Evolutionary conservation across 2,888 invertebrate genomes (phyloP).

Genomic region (Mesodorylaimus sp.): DNA sequence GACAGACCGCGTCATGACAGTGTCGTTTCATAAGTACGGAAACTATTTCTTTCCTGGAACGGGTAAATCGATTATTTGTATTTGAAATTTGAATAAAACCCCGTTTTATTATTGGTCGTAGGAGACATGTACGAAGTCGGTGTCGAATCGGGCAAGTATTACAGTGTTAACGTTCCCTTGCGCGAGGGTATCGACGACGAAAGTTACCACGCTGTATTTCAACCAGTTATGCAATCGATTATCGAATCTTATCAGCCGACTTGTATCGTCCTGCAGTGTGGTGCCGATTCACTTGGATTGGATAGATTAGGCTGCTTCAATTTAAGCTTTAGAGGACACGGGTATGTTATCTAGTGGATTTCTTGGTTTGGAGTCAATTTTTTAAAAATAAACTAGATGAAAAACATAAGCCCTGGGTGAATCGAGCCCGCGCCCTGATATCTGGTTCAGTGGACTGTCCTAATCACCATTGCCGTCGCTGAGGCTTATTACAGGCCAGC

Average conservation of each 20-base stretch:
- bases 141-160: constrained; percentile 80
- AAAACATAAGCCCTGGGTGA: too few relatives aligned
- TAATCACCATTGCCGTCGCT: too few relatives aligned
- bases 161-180: constrained; percentile 91
- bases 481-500: too few relatives aligned
- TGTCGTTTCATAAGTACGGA: constrained; percentile 95
- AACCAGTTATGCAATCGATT: constrained; percentile 65
- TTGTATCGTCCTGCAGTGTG: constrained; percentile 82
- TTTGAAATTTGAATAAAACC: not conserved
- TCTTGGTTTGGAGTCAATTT: not conserved
- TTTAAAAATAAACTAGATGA: not conserved
- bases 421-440: too few relatives aligned
- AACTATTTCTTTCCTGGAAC: constrained; percentile 95
- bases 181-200: constrained; percentile 89
- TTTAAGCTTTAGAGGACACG: constrained; percentile 78
- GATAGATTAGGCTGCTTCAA: constrained; percentile 91
- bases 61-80: constrained; percentile 34
- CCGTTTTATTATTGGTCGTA: constrained; percentile 14
- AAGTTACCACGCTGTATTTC: constrained; percentile 46
- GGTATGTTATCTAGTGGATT: constrained; percentile 35
- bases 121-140: constrained; percentile 96
- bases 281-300: constrained; percentile 87
- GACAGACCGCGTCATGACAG: constrained; percentile 94
- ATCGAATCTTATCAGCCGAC: constrained; percentile 93
- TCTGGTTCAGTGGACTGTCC: too few relatives aligned